phyloP scores from a whole-genome alignment of 2,888 invertebrate genomes.

The Argyresthia goedartella region DNA sequence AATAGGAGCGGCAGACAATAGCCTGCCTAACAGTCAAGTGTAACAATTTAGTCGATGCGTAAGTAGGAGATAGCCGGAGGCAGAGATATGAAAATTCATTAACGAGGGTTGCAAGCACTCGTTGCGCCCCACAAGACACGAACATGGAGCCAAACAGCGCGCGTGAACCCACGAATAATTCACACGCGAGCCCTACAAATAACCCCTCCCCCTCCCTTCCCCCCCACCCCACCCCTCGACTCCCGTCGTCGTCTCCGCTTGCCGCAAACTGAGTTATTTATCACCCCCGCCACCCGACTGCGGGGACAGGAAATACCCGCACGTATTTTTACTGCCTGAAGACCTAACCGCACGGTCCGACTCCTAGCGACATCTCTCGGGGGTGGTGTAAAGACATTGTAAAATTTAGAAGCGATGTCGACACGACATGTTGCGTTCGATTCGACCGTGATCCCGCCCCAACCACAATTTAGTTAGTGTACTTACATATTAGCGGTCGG shows the following conservation, averaged over 20 bases:
- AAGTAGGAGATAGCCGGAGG: slow-evolving; percentile 25
- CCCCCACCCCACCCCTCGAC: slow-evolving; percentile 12
- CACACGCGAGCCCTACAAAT: slow-evolving; percentile 70
- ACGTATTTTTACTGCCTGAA: slow-evolving; percentile 62
- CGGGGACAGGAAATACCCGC: slow-evolving; percentile 62
- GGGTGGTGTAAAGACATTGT: slow-evolving; percentile 22
- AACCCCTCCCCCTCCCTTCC: slow-evolving; percentile 36
- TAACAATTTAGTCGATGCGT: slow-evolving; percentile 37
- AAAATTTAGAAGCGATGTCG: slow-evolving; percentile 9
- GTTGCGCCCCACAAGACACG: slow-evolving; percentile 43
- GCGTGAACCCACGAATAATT: slow-evolving; percentile 70
- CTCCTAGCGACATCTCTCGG: slow-evolving; percentile 48
- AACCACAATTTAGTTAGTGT: too few relatives aligned
- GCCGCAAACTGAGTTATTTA: slow-evolving; percentile 66
- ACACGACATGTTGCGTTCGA: not conserved
- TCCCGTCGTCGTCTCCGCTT: slow-evolving; percentile 5
- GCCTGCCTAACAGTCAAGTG: slow-evolving; percentile 33
- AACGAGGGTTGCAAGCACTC: slow-evolving; percentile 46
- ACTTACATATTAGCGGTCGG: too few relatives aligned
- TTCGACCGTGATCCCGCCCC: not conserved
- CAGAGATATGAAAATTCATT: slow-evolving; percentile 63
- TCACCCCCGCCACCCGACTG: slow-evolving; percentile 41
- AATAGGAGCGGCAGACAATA: slow-evolving; percentile 1
- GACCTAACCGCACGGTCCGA: slow-evolving; percentile 21
- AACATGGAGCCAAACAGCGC: slow-evolving; percentile 44